These are phyloP conservation scores for Betta splendens DNA, from an alignment of 2,797 vertebrate species.

Conservation along the genomic window DNA sequence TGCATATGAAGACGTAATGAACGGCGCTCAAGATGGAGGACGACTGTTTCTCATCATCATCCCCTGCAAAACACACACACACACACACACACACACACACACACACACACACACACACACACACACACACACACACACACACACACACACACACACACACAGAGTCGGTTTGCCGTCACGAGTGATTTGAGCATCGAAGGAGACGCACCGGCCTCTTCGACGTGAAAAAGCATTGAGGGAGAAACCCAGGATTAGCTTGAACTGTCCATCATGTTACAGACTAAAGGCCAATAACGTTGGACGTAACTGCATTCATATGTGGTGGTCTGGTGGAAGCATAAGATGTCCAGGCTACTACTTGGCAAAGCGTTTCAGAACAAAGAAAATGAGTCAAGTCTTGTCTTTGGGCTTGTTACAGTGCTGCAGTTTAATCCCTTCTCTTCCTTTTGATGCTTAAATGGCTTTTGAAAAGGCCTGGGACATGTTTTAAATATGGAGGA, in stretches of 20 bases:
- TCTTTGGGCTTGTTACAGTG: conserved; percentile 56
- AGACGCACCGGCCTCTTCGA: conserved; percentile 26
- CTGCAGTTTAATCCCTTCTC: conserved; percentile 55
- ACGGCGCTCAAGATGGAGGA: conserved; percentile 6
- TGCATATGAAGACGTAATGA: background rate
- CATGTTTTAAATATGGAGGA: conserved; percentile 63
- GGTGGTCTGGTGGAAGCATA: conserved; percentile 47
- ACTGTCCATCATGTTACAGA: conserved; percentile 49
- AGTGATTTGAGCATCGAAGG: conserved; percentile 13
- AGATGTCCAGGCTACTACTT: conserved; percentile 58
- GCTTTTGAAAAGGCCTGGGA: conserved; percentile 62
- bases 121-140: conserved; percentile 21
- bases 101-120: conserved; percentile 42
- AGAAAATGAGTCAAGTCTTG: conserved; percentile 54
- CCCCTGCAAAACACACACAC: conserved; percentile 29
- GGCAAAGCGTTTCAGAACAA: conserved; percentile 53
- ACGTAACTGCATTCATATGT: conserved; percentile 56
- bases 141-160: too few relatives aligned
- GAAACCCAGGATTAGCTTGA: conserved; percentile 35
- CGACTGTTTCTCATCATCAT: conserved; percentile 49
- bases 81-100: conserved; percentile 21
- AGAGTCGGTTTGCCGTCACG: conserved; percentile 10
- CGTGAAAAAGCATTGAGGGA: conserved; percentile 13
- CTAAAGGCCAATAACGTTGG: conserved; percentile 48
- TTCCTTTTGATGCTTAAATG: conserved; percentile 64